Base-by-base conservation (phyloP, 1,140 invertebrate species). In the Drosophila sp. region DNA sequence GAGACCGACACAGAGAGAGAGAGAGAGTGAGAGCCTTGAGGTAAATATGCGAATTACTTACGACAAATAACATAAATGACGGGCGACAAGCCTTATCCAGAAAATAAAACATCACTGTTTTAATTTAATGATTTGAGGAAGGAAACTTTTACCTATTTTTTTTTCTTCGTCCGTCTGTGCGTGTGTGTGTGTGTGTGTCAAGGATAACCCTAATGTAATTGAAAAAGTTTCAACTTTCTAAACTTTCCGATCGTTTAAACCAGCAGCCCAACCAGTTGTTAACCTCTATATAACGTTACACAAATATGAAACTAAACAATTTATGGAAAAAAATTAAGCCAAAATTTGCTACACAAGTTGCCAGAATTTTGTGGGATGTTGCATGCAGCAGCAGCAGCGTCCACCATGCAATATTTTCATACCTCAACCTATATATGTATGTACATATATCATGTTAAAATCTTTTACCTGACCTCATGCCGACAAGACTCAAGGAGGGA, bases 291-390 rank as follows among this genome's bases (percentile, higher is more conserved):
- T 38, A 10, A 1, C 10, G 11, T 47, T 27, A 64, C 60, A 29
- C 35, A 60, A 38, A 35, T 27, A 32, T 38, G 41, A 60, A 76
- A 76, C 76, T 76, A 76, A 76, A 76, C 76, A 70, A 66, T 54
- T 55, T 50, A 58, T 57, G 35, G 10, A 60, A 35, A 17, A 54
- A 27, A 29, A 25, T 69, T 29, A 38, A 27, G 4, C 40, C 30
- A 27, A 38, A 70, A 73, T 64, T 64, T 70, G 72, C 27, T 4
- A 29, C n/a, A 10, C 30, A 62, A 50, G 64, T 30, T 62, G 64
- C 64, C 7, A 10, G 56, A 4, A 58, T 25, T 11, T 30, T 58
- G 8, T 50, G 7, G 44, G 7, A 27, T 50, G 44, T 47, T 47
- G 44, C 44, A 47, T 47, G 44, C 44, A 47, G 7, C 44, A 47